Evolutionary conservation across 2,797 vertebrate species (phyloP).

Genomic region (Sebastes minor): DNA sequence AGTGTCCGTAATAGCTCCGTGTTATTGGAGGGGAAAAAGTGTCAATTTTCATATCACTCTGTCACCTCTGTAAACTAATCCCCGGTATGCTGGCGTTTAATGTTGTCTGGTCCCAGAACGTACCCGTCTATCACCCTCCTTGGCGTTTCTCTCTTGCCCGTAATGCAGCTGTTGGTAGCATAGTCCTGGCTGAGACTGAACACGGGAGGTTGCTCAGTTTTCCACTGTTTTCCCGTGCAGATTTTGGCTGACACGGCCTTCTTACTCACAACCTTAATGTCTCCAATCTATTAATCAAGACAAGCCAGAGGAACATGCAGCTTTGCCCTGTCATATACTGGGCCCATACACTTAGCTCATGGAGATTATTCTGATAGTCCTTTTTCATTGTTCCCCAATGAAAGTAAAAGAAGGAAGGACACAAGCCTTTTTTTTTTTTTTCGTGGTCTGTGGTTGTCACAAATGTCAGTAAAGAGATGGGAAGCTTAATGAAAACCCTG

Average conservation of each 20-base stretch:
- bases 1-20: conserved; percentile 56
- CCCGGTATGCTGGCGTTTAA: conserved; percentile 23
- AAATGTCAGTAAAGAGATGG: conserved; percentile 71
- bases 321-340: conserved; percentile 50
- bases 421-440: conserved; percentile 33
- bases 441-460: conserved; percentile 67
- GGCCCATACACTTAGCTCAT: conserved; percentile 42
- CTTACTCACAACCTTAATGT: conserved; percentile 38
- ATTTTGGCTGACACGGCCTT: conserved; percentile 28
- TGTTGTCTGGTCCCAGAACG: conserved; percentile 37
- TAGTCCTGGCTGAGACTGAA: conserved; percentile 5
- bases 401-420: conserved; percentile 50
- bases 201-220: conserved; percentile 19
- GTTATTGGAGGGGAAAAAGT: conserved; percentile 52
- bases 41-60: conserved; percentile 55
- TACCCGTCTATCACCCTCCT: conserved; percentile 1
- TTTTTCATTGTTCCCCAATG: conserved; percentile 56
- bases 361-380: conserved; percentile 42
- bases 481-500: conserved; percentile 74
- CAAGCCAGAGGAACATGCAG: conserved; percentile 41
- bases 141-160: background rate
- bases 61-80: conserved; percentile 50
- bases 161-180: conserved; percentile 38
- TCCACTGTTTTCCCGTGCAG: conserved; percentile 27
- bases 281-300: conserved; percentile 56